Base-by-base conservation (phyloP, 2,888 invertebrate species). In the Morinoia aosen region DNA sequence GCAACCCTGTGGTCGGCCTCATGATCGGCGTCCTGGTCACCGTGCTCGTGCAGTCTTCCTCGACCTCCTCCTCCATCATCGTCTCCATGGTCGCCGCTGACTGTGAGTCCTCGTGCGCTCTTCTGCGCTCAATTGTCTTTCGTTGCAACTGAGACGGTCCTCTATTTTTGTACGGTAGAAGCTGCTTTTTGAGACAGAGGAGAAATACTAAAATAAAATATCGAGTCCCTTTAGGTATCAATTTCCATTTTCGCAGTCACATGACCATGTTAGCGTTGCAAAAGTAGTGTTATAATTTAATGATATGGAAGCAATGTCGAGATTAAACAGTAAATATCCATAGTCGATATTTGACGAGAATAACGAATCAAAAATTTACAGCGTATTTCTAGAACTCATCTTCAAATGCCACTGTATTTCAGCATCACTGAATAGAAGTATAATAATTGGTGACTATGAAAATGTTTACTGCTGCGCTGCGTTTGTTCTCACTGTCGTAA, bases 11-110 rank as follows among this genome's bases (percentile, higher is more conserved):
- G n/a, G 97, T 97, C 25, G 98, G 98, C 0, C 97, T 98, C 88
- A 98, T 98, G 97, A 97, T 98, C 95, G 98, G 98, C 0, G 97
- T 98, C 96, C 97, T 98, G 96, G 97, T 97, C 14, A 98, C 98
- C 3, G 98, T 98, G 7, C 97, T 98, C 40, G 97, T 98, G 7
- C 98, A 98, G 97, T 97, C 97, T 96, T 98, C 97, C 0, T 97
- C 97, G 93, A 98, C 98, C 4, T 97, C 98, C 33, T 97, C 98
- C 7, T 97, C 97, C 19, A 97, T 97, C 94, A 97, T 97, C 39
- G 97, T 97, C 91, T 97, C 97, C 90, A 97, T 97, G 97, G 97
- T 97, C 16, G 97, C 97, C 8, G 97, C 97, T 19, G 97, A 97
- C 95, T 96, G 97, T 97, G 88, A 96, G 96, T 96, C 12, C 56